Percentiles rank a stretch among this genome's conserved stretches.
Conservation (phyloP, 2,888 invertebrate genomes). For the Desoria tigrina region DNA sequence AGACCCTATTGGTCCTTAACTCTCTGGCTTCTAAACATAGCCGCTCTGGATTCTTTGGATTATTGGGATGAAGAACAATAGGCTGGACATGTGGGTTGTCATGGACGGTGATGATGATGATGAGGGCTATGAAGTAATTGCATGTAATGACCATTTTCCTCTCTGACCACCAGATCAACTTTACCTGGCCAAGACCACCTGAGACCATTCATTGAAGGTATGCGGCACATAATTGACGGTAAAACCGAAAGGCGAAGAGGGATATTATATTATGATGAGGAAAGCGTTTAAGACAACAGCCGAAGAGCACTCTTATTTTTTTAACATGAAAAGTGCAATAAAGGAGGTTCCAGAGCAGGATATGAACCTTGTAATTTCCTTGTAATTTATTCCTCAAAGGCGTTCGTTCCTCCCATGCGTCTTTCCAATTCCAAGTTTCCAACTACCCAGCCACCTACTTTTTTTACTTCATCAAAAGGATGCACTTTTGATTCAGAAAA, state of each 20-base stretch:
- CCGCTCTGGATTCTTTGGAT: too few species aligned
- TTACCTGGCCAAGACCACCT: not conserved
- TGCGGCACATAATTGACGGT: constrained; percentile 12
- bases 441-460: constrained; percentile 25
- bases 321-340: constrained; percentile 19
- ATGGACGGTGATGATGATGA: not conserved
- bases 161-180: constrained; percentile 16
- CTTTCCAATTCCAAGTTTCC: constrained; percentile 32
- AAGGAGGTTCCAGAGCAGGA: constrained; percentile 27
- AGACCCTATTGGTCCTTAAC: too few species aligned
- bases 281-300: not conserved
- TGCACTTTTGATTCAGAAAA: not conserved
- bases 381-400: constrained; percentile 41
- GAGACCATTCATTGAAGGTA: constrained; percentile 3
- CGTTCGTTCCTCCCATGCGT: constrained; percentile 41
- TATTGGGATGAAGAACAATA: too few species aligned
- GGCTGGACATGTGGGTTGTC: too few species aligned
- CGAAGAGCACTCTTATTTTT: not conserved
- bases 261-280: not conserved
- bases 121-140: constrained; percentile 18
- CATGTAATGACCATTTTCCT: constrained; percentile 19
- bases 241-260: not conserved
- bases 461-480: not conserved
- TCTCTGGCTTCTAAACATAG: too few species aligned
- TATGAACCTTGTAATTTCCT: constrained; percentile 39